Evolutionary conservation across 2,113 vertebrate genomes (phyloP).

Genomic region (Anthoscopus minutus): DNA sequence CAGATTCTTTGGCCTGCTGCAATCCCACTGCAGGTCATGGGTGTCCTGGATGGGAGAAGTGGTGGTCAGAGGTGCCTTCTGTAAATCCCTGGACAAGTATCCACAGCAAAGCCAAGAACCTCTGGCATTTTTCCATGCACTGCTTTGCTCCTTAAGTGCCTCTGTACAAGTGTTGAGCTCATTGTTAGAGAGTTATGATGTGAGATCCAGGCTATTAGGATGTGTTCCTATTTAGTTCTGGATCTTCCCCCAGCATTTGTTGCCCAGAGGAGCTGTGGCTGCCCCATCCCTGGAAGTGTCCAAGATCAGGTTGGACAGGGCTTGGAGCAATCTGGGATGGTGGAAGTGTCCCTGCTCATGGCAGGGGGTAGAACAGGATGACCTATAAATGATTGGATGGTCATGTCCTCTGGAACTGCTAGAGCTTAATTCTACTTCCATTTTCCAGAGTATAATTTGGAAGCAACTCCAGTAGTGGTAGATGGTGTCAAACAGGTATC

Average conservation of each 20-base stretch:
- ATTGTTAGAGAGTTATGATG: background rate
- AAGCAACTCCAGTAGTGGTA: background rate
- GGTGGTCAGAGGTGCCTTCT: background rate
- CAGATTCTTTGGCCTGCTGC: background rate
- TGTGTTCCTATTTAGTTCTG: background rate
- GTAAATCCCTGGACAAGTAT: background rate
- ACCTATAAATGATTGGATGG: background rate
- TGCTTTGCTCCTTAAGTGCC: background rate
- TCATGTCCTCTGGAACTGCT: background rate
- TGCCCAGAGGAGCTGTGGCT: background rate
- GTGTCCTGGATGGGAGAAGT: background rate
- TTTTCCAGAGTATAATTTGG: background rate
- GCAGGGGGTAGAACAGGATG: background rate
- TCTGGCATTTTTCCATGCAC: background rate
- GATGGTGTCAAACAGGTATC: background rate
- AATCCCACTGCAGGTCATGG: background rate
- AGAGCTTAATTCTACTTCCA: background rate
- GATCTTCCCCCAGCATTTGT: background rate
- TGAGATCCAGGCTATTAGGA: background rate
- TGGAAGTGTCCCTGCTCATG: background rate
- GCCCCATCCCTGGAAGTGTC: background rate
- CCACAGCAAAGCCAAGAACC: background rate
- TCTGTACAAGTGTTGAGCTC: background rate
- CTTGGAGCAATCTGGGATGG: fast-evolving
- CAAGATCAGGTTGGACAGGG: background rate